Conservation (phyloP, 2,888 invertebrate species). For the Nomada flava region DNA sequence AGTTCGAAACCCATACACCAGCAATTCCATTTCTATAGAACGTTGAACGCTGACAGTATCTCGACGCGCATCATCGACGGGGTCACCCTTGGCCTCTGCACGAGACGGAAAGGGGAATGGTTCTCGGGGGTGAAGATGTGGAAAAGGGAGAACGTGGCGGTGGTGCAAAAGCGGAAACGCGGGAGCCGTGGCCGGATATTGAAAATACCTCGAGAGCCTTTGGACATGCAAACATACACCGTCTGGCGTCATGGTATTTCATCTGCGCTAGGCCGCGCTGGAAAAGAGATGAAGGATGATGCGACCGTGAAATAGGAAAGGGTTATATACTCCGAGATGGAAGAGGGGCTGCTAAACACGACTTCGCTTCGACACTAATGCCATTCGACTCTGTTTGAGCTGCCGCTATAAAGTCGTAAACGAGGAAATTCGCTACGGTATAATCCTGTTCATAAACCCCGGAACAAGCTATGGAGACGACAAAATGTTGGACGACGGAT, state of each 20-base stretch:
- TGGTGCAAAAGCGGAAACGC: conserved; percentile 67
- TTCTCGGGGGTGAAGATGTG: conserved; percentile 23
- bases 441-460: conserved; percentile 35
- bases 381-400: conserved; percentile 33
- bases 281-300: conserved; percentile 29
- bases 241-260: conserved; percentile 62
- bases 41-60: conserved; percentile 53
- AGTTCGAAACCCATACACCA: neutral
- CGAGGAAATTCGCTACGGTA: conserved; percentile 43
- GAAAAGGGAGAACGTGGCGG: conserved; percentile 28
- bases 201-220: conserved; percentile 79
- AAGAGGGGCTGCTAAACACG: conserved; percentile 26
- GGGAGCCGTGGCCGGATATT: conserved; percentile 78
- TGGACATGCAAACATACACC: conserved; percentile 67
- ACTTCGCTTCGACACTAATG: conserved; percentile 57
- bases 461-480: conserved; percentile 15
- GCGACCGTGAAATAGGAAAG: conserved; percentile 55
- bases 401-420: conserved; percentile 49
- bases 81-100: conserved; percentile 41
- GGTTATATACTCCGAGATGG: neutral
- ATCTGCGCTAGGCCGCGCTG: conserved; percentile 53
- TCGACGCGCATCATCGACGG: conserved; percentile 41
- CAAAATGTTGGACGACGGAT: conserved; percentile 38
- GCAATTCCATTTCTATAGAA: conserved; percentile 24
- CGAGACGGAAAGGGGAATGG: conserved; percentile 52